Percentiles rank a stretch among this genome's conserved stretches.
Evolutionary conservation across 2,113 vertebrate genomes (phyloP).

Genomic region (Carettochelys insculpta): DNA sequence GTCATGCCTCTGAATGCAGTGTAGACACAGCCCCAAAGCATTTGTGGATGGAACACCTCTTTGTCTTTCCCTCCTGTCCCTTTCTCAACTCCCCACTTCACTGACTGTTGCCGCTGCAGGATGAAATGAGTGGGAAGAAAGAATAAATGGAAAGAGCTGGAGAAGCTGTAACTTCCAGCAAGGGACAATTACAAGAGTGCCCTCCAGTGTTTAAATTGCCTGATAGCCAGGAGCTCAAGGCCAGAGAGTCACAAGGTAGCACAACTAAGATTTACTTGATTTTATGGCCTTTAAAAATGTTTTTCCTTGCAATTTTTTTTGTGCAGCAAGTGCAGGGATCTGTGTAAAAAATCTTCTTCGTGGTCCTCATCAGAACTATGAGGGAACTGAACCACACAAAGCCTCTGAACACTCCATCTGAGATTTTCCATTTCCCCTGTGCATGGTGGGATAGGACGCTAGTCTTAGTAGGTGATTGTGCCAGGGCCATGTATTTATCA

Average conservation of each 20-base stretch:
- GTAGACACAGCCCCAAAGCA: not conserved
- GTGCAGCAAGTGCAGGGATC: not conserved
- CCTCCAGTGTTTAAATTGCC: not conserved
- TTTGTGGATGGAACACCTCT: not conserved
- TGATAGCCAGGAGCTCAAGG: not conserved
- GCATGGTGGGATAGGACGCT: not conserved
- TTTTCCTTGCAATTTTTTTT: not conserved
- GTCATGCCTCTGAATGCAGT: not conserved
- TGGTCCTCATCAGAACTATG: not conserved
- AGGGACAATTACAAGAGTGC: not conserved
- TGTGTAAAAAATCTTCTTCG: not conserved
- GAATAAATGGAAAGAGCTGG: not conserved
- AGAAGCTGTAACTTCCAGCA: not conserved
- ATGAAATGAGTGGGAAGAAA: not conserved
- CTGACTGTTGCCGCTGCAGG: not conserved
- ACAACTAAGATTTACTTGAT: not conserved
- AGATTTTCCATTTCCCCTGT: not conserved
- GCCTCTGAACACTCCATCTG: not conserved
- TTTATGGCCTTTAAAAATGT: not conserved
- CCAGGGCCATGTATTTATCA: not conserved
- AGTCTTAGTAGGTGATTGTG: not conserved
- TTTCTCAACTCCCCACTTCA: not conserved
- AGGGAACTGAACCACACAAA: not conserved
- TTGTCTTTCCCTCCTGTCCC: not conserved
- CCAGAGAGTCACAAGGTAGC: not conserved